Evolutionary conservation across 2,113 vertebrate species (phyloP).

Genomic region (Tinamus guttatus): DNA sequence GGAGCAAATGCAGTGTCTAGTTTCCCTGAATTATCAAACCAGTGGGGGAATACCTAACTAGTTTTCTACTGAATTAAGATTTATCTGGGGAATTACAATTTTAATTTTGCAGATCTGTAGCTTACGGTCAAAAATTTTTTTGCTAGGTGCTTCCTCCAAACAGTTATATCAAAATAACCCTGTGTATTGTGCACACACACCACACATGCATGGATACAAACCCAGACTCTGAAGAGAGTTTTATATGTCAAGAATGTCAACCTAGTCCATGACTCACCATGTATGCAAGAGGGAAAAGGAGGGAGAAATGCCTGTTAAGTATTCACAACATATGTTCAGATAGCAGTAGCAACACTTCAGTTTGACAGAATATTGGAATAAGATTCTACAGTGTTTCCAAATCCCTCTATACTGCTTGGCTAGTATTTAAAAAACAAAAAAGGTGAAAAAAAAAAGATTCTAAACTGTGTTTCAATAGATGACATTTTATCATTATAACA

Average conservation of each 20-base stretch:
- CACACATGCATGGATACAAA: not conserved
- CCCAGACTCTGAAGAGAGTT: not conserved
- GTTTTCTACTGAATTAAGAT: not conserved
- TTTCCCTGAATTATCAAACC: not conserved
- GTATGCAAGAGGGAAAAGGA: not conserved
- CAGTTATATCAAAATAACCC: not conserved
- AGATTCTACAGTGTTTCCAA: not conserved
- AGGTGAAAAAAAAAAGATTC: not conserved
- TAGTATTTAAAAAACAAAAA: not conserved
- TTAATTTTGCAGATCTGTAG: not conserved
- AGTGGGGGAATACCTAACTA: not conserved
- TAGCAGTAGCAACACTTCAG: constrained; percentile 35
- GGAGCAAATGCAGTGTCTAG: not conserved
- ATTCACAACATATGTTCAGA: constrained; percentile 52
- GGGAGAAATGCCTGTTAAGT: constrained; percentile 27
- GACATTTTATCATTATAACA: not conserved
- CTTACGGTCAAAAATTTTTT: not conserved
- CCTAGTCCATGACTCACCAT: not conserved
- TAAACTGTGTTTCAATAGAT: not conserved
- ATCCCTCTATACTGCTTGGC: not conserved
- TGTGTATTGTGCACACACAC: not conserved
- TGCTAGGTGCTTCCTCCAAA: not conserved
- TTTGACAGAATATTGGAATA: constrained; percentile 40
- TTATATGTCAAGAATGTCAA: constrained; percentile 54
- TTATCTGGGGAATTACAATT: not conserved